Base-by-base conservation (phyloP, 2,797 vertebrate species). In the Arrhamphus sclerolepis region DNA sequence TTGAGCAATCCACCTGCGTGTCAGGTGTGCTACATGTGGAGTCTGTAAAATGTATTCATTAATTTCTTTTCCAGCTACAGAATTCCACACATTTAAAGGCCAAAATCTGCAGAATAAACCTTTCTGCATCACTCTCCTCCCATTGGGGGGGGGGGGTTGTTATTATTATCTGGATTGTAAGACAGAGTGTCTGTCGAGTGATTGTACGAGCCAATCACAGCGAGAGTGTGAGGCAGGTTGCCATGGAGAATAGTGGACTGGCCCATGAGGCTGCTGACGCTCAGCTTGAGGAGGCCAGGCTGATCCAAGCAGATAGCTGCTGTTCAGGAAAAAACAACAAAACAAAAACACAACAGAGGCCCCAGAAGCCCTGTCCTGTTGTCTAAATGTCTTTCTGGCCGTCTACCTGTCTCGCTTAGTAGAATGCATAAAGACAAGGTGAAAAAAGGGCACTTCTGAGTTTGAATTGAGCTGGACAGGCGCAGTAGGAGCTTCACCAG, bases 111-210 rank as follows among this genome's bases (percentile, higher is more conserved):
- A 67, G 65, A 61, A 72, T 72, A 74, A 77, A 14, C 51, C 48
- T 71, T 68, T 70, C 63, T 80, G 65, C 78, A 81, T 83, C 82
- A 83, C 71, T 85, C 63, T 62, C 58, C 53, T 68, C 64, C 58
- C 56, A 71, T 74, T 83, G 80, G 5, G 72, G 82, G 77, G 77
- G 63, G n/a, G n/a, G n/a, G n/a, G n/a, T n/a, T n/a, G n/a, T 77
- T 75, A 70, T 82, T 87, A 84, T 87, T 86, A 82, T 86, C 82
- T 66, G 81, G 76, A 81, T 80, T 82, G 80, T 83, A 83, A 87
- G 86, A 89, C 81, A 56, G 77, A 85, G 82, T 84, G 67, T 81
- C 87, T 84, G 81, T 88, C 80, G 84, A 71, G 75, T 78, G 81
- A 88, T 77, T 46, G 71, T 72, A 53, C 7, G 56, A 85, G 70